phyloP scores from a whole-genome alignment of 2,797 vertebrate genomes.

The Gallirallus australis region DNA sequence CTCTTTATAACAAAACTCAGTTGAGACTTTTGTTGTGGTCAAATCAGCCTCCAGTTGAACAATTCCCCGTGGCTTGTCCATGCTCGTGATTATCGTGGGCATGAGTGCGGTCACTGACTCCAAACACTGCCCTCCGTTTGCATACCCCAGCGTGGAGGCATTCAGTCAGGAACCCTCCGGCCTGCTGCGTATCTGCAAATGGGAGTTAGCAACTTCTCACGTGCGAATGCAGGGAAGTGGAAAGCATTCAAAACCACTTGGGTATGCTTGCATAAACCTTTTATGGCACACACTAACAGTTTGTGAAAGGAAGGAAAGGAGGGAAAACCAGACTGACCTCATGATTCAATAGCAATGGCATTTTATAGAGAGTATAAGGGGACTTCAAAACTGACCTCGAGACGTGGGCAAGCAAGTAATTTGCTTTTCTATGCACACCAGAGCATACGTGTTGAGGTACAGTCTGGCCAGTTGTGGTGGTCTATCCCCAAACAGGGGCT shows the following conservation, averaged over 20 bases:
- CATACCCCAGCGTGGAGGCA: conserved; percentile 7
- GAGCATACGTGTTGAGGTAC: not conserved
- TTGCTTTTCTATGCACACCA: not conserved
- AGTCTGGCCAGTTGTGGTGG: not conserved
- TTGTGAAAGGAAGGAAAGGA: conserved; percentile 31
- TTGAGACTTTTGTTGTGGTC: conserved; percentile 42
- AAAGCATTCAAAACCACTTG: conserved; percentile 74
- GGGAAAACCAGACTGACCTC: conserved; percentile 42
- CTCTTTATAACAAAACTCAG: conserved; percentile 13
- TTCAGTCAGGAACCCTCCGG: conserved; percentile 44
- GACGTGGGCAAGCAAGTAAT: not conserved
- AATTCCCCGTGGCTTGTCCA: not conserved
- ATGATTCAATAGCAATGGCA: conserved; percentile 19
- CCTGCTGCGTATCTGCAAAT: conserved; percentile 55
- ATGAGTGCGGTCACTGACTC: conserved; percentile 46
- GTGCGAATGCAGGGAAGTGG: conserved; percentile 70
- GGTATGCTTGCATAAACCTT: conserved; percentile 68
- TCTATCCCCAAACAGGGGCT: no score
- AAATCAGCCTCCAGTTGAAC: conserved; percentile 49
- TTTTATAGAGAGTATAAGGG: conserved; percentile 12
- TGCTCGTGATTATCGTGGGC: not conserved
- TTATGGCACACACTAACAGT: conserved; percentile 62
- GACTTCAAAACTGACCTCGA: conserved; percentile 1
- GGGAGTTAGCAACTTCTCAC: conserved; percentile 58
- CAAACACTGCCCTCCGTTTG: not conserved